Percentiles rank a stretch among this genome's conserved stretches.
Evolutionary conservation across 1,140 invertebrate species (phyloP).

Genomic region (Caenorhabditis briggsae): DNA sequence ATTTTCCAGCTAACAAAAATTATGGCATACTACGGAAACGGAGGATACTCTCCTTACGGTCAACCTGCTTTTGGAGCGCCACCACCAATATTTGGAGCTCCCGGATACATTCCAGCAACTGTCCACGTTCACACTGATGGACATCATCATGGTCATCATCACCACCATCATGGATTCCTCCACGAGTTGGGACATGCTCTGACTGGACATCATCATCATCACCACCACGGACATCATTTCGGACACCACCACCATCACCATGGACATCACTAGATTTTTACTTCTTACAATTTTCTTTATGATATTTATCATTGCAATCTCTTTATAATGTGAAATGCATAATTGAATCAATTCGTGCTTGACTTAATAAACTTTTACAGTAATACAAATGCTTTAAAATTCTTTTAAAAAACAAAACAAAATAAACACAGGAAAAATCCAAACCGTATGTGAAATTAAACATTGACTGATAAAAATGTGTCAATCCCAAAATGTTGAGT

Average conservation of each 20-base stretch:
- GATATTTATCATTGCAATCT: too few relatives aligned
- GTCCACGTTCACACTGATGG: background rate
- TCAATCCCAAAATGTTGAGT: too few relatives aligned
- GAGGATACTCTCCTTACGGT: constrained; percentile 2
- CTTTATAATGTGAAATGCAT: too few relatives aligned
- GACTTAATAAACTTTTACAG: too few relatives aligned
- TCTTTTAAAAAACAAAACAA: too few relatives aligned
- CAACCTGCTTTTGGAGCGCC: background rate
- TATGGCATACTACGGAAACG: constrained; percentile 4
- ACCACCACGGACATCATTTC: background rate
- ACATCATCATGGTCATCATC: background rate
- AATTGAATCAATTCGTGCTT: too few relatives aligned
- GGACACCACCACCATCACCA: constrained; percentile 5
- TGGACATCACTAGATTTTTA: background rate
- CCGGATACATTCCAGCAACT: background rate
- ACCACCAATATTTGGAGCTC: background rate
- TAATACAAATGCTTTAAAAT: too few relatives aligned
- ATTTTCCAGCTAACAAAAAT: background rate
- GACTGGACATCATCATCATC: constrained; percentile 25
- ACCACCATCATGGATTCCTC: constrained; percentile 16
- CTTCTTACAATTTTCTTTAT: too few relatives aligned
- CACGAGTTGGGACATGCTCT: constrained; percentile 17
- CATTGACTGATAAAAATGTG: too few relatives aligned
- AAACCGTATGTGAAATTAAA: too few relatives aligned
- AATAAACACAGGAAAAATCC: too few relatives aligned